Evolutionary conservation across 2,888 invertebrate species (phyloP).

Genomic region (Pasiphila rectangulata): DNA sequence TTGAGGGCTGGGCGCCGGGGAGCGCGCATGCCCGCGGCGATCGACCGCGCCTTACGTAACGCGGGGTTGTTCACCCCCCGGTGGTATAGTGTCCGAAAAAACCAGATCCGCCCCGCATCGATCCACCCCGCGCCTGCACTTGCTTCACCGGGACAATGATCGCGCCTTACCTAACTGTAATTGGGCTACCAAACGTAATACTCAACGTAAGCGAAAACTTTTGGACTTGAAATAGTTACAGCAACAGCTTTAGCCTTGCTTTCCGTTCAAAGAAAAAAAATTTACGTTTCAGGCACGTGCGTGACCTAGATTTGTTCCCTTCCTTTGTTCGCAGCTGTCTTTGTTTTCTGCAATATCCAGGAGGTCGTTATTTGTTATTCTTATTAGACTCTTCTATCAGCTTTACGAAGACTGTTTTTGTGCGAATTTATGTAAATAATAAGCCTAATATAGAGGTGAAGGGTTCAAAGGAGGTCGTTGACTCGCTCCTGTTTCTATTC

Average conservation of each 20-base stretch:
- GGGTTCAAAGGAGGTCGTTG: slow-evolving; percentile 12
- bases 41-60: slow-evolving; percentile 75
- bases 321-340: neutral
- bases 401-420: too few species aligned
- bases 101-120: slow-evolving; percentile 74
- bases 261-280: neutral
- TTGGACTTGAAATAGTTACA: slow-evolving; percentile 7
- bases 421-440: too few species aligned
- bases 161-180: slow-evolving; percentile 26
- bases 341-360: neutral
- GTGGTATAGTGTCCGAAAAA: slow-evolving; percentile 79
- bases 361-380: neutral
- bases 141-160: slow-evolving; percentile 26
- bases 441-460: slow-evolving; percentile 1
- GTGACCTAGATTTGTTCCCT: slow-evolving; percentile 8
- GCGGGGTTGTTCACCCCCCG: slow-evolving; percentile 76
- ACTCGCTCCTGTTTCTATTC: slow-evolving; percentile 6
- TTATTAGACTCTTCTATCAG: neutral
- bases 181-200: slow-evolving; percentile 26
- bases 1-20: slow-evolving; percentile 44
- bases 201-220: slow-evolving; percentile 12
- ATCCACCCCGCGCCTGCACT: slow-evolving; percentile 44
- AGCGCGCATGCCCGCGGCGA: slow-evolving; percentile 62
- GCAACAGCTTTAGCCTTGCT: slow-evolving; percentile 2
- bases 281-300: slow-evolving; percentile 1